Base-by-base conservation (phyloP, 2,888 invertebrate genomes). In the Plemyria rubiginata region DNA sequence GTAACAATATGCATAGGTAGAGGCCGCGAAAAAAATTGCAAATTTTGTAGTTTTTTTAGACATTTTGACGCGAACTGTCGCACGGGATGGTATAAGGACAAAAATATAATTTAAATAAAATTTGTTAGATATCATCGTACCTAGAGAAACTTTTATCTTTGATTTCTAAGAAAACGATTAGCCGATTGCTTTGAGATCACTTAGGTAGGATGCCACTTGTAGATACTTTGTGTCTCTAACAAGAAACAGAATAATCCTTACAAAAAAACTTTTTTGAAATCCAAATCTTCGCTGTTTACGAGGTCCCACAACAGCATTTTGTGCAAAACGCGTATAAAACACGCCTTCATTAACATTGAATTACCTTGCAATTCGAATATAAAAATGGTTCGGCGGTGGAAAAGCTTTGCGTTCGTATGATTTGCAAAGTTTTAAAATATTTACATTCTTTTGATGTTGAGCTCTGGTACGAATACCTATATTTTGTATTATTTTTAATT, bases 281-380 rank as follows among this genome's bases (percentile, higher is more conserved):
- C 40, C 7, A 0, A 28, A 13, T 8, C 28, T 38, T 38, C 53
- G 58, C 51, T 38, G 22, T 9, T 22, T 12, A 45, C 36, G 15
- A 28, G 41, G 48, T 28, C 59, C 16, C 13, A 53, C 32, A 32
- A 32, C 48, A 54, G 2, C 38, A 53, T 16, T 53, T 46, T 41
- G 8, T 41, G 50, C 54, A 46, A 40, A 58, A 51, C 29, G 51
- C 54, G 54, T 63, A 59, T 54, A 51, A 51, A 58, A 50, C 54
- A 51, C 22, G 54, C 22, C 46, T 63, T 63, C 62, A 54, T 62
- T 61, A 61, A 38, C 51, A 61, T 55, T 29, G 55, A 61, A 52
- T 52, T 62, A 46, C 51, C 51, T 52, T 28, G 50, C 46, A 41
- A 50, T 45, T 29, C 40, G 32, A 51, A 59, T 51, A 58, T 54